phyloP scores from a whole-genome alignment of 53 echinoderm and acorn worm species.

The Hippasteria phrygiana region DNA sequence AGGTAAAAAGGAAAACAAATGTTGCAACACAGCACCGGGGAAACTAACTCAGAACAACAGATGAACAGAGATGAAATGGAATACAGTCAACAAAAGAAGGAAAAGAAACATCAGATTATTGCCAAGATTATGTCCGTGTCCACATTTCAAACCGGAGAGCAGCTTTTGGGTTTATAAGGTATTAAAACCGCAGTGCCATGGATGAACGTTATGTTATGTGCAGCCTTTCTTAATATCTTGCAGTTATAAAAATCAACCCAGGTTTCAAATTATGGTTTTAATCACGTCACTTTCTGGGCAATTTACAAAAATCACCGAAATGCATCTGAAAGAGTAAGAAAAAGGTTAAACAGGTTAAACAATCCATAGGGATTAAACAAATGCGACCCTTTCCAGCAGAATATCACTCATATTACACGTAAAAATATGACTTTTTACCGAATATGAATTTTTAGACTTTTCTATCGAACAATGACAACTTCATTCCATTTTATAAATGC shows the following conservation, averaged over 20 bases:
- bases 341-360: not conserved
- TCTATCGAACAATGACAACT: too few relatives aligned
- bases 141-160: not conserved
- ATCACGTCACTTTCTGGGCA: slow-evolving; percentile 12
- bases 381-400: too few relatives aligned
- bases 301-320: not conserved
- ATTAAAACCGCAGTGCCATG: not conserved
- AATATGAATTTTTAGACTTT: too few relatives aligned
- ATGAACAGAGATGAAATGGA: not conserved
- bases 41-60: not conserved
- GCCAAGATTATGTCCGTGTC: not conserved
- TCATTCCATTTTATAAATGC: too few relatives aligned
- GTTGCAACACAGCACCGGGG: not conserved
- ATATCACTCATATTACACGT: too few relatives aligned
- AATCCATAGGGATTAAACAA: not conserved
- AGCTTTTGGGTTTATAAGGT: not conserved
- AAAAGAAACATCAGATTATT: slow-evolving; percentile 36
- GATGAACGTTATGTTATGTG: slow-evolving; percentile 22
- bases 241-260: not conserved
- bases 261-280: not conserved
- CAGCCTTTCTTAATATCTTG: slow-evolving; percentile 11
- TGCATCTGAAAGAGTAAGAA: not conserved
- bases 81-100: slow-evolving; percentile 13
- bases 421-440: too few relatives aligned
- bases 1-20: not conserved